Percentiles rank a stretch among this genome's conserved stretches.
Evolutionary conservation across 2,113 vertebrate species (phyloP).

Genomic region (Poecile atricapillus): DNA sequence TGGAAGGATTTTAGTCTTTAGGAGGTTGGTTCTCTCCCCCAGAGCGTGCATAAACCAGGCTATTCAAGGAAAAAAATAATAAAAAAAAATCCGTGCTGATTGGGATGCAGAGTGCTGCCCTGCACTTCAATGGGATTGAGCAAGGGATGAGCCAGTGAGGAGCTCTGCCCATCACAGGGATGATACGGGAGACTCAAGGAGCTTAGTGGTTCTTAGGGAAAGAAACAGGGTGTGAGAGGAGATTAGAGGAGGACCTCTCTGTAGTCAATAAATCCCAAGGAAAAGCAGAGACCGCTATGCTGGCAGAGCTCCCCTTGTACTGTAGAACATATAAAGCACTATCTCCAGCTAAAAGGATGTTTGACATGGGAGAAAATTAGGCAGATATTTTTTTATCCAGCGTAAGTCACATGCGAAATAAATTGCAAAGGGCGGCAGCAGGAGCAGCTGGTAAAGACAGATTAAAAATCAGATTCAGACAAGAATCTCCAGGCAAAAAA

Average conservation of each 20-base stretch:
- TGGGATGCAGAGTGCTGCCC: neutral
- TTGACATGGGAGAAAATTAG: neutral
- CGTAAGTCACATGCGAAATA: neutral
- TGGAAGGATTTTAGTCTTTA: conserved; percentile 26
- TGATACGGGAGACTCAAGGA: neutral
- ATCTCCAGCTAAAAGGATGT: neutral
- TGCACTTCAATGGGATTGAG: neutral
- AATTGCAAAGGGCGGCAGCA: conserved; percentile 13
- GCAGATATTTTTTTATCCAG: neutral
- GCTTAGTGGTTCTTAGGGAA: conserved; percentile 31
- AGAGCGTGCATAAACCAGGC: neutral
- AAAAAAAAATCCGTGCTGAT: neutral
- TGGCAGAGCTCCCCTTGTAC: neutral
- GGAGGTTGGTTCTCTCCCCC: neutral
- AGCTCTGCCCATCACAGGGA: conserved; percentile 5
- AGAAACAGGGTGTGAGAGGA: conserved; percentile 16
- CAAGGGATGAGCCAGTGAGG: neutral
- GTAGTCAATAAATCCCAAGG: conserved; percentile 20
- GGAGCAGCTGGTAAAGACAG: conserved; percentile 41
- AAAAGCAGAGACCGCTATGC: neutral
- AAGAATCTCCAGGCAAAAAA: neutral
- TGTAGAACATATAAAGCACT: neutral
- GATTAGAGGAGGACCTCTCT: conserved; percentile 26
- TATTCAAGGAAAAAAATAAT: neutral
- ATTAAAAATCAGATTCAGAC: conserved; percentile 28